Evolutionary conservation across 2,888 invertebrate species (phyloP), one percentile per base, ranked within the genome.

Genomic region (Agrenia bidenticulata): DNA sequence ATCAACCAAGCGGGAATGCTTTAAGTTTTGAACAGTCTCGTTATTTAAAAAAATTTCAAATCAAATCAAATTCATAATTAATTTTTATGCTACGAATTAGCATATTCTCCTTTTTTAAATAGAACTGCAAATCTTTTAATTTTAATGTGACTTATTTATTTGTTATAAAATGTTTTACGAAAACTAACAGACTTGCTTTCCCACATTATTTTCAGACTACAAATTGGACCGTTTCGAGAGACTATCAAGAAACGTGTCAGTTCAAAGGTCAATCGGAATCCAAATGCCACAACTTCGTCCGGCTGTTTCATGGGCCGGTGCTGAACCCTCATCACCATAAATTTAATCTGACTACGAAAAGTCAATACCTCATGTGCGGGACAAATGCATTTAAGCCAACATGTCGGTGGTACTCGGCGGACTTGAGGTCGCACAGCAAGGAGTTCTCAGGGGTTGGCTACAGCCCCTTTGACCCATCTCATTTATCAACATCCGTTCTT

Each of bases 211-310:
- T 76, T 15, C 77, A 80, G 79, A 85, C 67, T 32, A 54, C 72
- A 21, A 73, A 72, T 62, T 75, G 75, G 75, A 69, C 71, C 21
- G 70, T 67, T 11, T 68, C 73, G 15, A 37, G 55, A 11, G 64
- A 70, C 32, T 66, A 70, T 55, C 70, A 67, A 55, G 73, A 74
- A 27, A 67, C 67, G 45, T 75, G 75, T 53, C 73, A 75, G 67
- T 72, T 75, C 59, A 75, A 75, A 61, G 75, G 75, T 49, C 79
- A 82, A 80, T 79, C 63, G 23, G 75, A 75, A 45, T 72, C 72
- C 15, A 92, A 94, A 80, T 97, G 97, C 81, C 95, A 97, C 82
- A 98, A 98, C 83, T 98, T 94, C 81, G 89, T 98, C 67, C 87
- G 95, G 72, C 91, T 98, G 56, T 87, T 93, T 21, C 72, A 70